These are phyloP conservation scores for Neoscelio sp. DNA, from an alignment of 2,888 invertebrate genomes.

Conservation along the genomic window DNA sequence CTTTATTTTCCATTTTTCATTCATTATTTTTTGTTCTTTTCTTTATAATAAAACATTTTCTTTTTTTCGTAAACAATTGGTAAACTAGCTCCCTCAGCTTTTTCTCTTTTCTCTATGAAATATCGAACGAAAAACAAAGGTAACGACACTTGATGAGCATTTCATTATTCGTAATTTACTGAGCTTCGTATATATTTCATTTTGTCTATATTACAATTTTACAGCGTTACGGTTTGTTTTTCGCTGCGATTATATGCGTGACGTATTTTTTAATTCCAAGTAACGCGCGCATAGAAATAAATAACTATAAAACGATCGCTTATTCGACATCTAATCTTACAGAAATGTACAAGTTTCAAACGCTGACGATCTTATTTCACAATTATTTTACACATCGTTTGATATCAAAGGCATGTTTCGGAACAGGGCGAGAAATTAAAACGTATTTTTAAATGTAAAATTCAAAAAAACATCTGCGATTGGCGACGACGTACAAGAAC, in stretches of 20 bases:
- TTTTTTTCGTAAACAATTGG: too few relatives aligned
- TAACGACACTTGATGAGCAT: constrained; percentile 22
- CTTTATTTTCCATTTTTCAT: constrained; percentile 39
- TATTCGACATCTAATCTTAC: constrained; percentile 58
- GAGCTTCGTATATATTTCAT: constrained; percentile 14
- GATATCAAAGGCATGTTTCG: constrained; percentile 22
- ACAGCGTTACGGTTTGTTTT: constrained; percentile 17
- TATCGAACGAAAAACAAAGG: constrained; percentile 40
- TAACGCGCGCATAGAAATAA: constrained; percentile 69
- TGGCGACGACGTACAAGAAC: neutral
- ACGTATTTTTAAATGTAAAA: too few relatives aligned
- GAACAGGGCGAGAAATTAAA: too few relatives aligned
- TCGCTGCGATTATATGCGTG: too few relatives aligned
- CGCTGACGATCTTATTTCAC: constrained; percentile 19
- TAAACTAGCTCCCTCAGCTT: constrained; percentile 8
- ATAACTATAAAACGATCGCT: constrained; percentile 73
- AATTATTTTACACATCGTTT: constrained; percentile 33
- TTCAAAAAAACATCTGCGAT: too few relatives aligned
- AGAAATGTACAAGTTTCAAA: constrained; percentile 70
- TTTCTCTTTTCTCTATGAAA: constrained; percentile 9
- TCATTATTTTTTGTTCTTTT: constrained; percentile 12
- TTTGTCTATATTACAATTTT: constrained; percentile 17
- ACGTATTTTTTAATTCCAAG: constrained; percentile 14
- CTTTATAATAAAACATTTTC: constrained; percentile 20
- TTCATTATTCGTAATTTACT: constrained; percentile 9